Base-by-base conservation (phyloP, 1,140 invertebrate genomes). In the Drosophila chauvacae region DNA sequence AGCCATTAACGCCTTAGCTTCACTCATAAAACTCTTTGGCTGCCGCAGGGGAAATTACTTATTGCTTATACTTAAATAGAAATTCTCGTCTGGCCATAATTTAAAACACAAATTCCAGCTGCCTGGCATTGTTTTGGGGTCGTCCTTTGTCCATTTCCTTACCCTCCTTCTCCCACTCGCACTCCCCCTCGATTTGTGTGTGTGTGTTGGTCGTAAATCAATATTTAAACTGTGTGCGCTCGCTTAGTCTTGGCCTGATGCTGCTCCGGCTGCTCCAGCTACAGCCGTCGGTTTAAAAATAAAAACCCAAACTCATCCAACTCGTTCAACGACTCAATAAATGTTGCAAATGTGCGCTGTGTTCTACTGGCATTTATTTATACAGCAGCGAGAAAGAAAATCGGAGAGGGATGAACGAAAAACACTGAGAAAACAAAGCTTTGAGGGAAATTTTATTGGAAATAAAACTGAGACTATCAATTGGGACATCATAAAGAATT, bases 321-420 rank as follows among this genome's bases (percentile, higher is more conserved):
- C 83, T 88, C 83, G 84, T 88, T 87, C 80, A 87, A 88, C 84
- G 84, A 88, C 84, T 87, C 84, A 87, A 87, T 87, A 83, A 87
- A 87, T 87, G 84, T 88, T 87, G 84, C 84, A 88, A 87, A 87
- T 87, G 77, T 66, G 84, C 80, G 80, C 81, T 77, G 65, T 83
- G 58, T 82, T 87, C 61, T 73, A 56, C 63, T 26, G 64, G 62
- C 58, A 79, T 86, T 86, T 86, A 86, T 86, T 86, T 86, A 81
- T 86, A 86, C 50, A 58, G 69, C 56, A 81, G 63, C 37, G 62
- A 37, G 62, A 37, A 41, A 26, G 33, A 26, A n/a, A 30, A 30
- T 37, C 16, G 26, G 35, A 69, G 1, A 26, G 39, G 33, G 51
- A 39, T 55, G 41, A 3, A 47, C 45, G 11, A 45, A 16, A 20